Percentiles rank a stretch among this genome's conserved stretches.
Conservation (phyloP, 2,797 vertebrate species). For the Gymnothorax javanicus region DNA sequence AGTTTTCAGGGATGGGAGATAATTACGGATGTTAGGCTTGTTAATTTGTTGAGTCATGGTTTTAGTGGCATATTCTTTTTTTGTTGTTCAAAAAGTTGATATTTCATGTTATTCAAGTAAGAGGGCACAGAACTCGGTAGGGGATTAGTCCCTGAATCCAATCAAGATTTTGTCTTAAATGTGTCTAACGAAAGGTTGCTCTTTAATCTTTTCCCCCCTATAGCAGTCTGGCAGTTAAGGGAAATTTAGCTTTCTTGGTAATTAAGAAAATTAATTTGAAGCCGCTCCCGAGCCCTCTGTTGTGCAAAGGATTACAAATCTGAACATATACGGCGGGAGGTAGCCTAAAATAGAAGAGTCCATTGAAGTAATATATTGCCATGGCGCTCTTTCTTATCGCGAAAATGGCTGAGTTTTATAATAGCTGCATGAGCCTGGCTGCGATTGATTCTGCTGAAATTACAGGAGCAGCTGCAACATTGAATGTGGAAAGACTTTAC, state of each 20-base stretch:
- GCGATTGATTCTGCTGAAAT: not conserved
- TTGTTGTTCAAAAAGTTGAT: not conserved
- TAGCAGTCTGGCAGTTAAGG: not conserved
- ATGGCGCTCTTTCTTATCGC: not conserved
- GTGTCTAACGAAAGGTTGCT: not conserved
- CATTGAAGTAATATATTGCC: not conserved
- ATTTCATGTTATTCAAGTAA: not conserved
- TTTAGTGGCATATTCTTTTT: not conserved
- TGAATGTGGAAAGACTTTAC: not conserved
- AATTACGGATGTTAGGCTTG: conserved; percentile 26
- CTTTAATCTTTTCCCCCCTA: not conserved
- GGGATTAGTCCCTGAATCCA: not conserved
- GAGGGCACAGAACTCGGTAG: not conserved
- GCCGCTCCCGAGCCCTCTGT: not conserved
- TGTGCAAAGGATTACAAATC: not conserved
- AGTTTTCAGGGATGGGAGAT: conserved; percentile 5
- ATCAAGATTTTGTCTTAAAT: not conserved
- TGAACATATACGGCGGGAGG: not conserved
- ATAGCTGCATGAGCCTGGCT: not conserved
- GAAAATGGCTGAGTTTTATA: not conserved
- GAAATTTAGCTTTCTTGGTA: not conserved
- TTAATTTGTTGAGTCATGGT: conserved; percentile 13
- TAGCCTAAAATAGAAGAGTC: not conserved
- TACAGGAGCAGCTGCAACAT: not conserved
- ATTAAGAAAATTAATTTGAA: not conserved